Base-by-base conservation (phyloP, 2,113 vertebrate genomes). In the Dasypus novemcinctus region DNA sequence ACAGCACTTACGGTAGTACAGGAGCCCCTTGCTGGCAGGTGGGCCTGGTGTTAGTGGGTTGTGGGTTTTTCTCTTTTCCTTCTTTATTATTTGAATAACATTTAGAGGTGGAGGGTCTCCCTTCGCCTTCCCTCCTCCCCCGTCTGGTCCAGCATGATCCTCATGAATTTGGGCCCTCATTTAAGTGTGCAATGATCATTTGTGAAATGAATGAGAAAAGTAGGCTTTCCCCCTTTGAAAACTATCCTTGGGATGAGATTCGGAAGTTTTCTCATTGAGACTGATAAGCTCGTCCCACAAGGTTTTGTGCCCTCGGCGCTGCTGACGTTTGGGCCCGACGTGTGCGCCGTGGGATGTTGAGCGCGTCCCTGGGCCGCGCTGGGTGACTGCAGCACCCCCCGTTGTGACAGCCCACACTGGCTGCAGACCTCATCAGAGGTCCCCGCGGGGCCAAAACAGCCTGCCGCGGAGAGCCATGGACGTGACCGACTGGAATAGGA, bases 111-210 rank as follows among this genome's bases (percentile, higher is more conserved):
- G 8, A 11, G 41, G 7, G n/a, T 23, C 25, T 78, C 23, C 68
- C 18, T 83, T 43, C 13, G n/a, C 63, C 14, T 20, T 54, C 9
- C 49, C 23, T 41, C n/a, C n/a, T 41, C 15, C 31, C 14, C 29
- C 0, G 0, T 8, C 74, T 21, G 11, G 59, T 23, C 89, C 66
- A 38, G 66, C 43, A 9, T 11, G 23, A 20, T 41, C 74, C 0
- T 0, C 18, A 11, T 0, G 29, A 21, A 25, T 27, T 2, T 2
- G 7, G 31, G 15, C 29, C 9, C 3, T 23, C 3, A 18, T 23
- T 17, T 31, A 1, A 17, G 41, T 29, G 7, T 57, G 66, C 9
- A 57, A 17, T 31, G 52, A 64, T 69, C 61, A 63, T 49, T 76
- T 38, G n/a, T 72, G 46, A 13, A 68, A 4, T 68, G 31, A 75